Evolutionary conservation across 2,888 invertebrate species (phyloP).

Genomic region (Cephus spinipes): DNA sequence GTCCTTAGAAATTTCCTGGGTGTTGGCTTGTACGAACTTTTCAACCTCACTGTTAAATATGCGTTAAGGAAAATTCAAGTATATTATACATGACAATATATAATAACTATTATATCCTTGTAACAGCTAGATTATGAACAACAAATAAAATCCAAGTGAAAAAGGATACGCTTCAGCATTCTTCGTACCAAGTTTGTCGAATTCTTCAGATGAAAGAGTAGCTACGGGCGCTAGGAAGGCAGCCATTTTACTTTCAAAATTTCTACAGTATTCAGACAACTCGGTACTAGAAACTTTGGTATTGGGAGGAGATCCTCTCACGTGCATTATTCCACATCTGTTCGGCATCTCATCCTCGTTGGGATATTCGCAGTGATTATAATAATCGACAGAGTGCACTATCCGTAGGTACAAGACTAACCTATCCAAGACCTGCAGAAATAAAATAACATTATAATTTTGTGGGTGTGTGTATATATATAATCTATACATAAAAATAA

Average conservation of each 20-base stretch:
- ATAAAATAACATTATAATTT: slow-evolving; percentile 14
- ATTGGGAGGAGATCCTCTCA: slow-evolving; percentile 88
- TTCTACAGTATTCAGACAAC: slow-evolving; percentile 79
- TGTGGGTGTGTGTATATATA: neutral
- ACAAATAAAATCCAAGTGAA: neutral
- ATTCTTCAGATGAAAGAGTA: slow-evolving; percentile 79
- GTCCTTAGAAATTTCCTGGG: slow-evolving; percentile 96
- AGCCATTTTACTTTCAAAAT: slow-evolving; percentile 92
- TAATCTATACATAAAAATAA: neutral
- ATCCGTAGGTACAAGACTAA: slow-evolving; percentile 93
- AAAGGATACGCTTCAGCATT: slow-evolving; percentile 72
- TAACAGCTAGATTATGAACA: neutral
- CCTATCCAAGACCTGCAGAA: slow-evolving; percentile 73
- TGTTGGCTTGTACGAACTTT: slow-evolving; percentile 95
- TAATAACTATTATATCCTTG: neutral
- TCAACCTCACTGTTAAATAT: slow-evolving; percentile 77
- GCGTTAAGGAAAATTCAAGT: slow-evolving; percentile 34
- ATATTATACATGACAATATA: neutral
- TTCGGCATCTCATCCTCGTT: slow-evolving; percentile 99
- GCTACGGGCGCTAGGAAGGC: slow-evolving; percentile 86
- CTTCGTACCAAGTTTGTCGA: slow-evolving; percentile 87
- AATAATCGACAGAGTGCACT: slow-evolving; percentile 99
- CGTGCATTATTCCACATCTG: slow-evolving; percentile 98
- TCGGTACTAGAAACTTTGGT: slow-evolving; percentile 82
- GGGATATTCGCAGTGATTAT: slow-evolving; percentile 98